A percentile compares a stretch with the other conserved stretches of the same genome.
These are phyloP conservation scores for Synergus gifuensis DNA, from an alignment of 2,888 invertebrate species.

Conservation along the genomic window DNA sequence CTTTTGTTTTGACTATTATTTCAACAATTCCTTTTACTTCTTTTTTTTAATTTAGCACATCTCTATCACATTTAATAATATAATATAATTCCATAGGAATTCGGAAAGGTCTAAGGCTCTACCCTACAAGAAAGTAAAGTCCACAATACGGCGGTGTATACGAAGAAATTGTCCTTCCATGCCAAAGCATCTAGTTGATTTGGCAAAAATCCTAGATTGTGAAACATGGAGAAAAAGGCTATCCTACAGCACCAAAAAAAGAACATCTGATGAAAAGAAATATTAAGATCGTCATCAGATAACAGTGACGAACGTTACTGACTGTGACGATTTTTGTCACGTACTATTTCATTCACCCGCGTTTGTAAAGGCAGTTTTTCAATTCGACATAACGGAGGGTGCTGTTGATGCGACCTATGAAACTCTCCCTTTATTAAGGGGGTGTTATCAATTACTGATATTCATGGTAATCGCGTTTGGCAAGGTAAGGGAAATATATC, in stretches of 20 bases:
- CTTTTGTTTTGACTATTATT: too few relatives aligned
- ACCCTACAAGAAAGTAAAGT: too few relatives aligned
- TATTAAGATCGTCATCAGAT: too few relatives aligned
- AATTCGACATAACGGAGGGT: background rate
- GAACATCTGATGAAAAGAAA: too few relatives aligned
- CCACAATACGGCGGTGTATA: background rate
- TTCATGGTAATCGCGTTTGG: background rate
- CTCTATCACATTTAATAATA: too few relatives aligned
- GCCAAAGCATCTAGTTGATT: background rate
- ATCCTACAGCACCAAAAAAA: background rate
- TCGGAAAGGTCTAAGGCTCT: too few relatives aligned
- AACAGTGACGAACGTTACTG: background rate
- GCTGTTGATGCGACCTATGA: background rate
- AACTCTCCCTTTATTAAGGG: background rate
- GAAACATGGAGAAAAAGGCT: background rate
- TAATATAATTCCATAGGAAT: too few relatives aligned
- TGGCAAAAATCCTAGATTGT: background rate
- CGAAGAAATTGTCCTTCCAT: background rate
- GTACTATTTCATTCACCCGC: background rate
- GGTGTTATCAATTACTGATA: background rate
- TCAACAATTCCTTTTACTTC: too few relatives aligned
- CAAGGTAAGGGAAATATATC: background rate
- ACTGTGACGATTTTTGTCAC: background rate
- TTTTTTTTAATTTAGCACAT: too few relatives aligned
- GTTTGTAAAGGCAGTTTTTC: background rate